phyloP scores from a whole-genome alignment of 2,797 vertebrate genomes.

The Acanthopagrus latus region DNA sequence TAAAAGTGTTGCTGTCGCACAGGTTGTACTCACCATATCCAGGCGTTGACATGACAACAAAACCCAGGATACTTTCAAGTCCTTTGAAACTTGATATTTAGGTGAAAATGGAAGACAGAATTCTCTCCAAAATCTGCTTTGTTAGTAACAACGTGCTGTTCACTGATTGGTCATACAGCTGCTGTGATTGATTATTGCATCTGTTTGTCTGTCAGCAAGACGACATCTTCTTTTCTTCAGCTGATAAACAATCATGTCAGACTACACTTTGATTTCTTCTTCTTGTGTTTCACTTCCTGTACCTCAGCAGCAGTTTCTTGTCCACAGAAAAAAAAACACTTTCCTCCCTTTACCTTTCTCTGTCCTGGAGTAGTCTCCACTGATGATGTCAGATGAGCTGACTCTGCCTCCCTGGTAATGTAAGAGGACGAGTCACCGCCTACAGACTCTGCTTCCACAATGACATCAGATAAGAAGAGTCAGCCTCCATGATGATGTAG shows the following conservation, averaged over 20 bases:
- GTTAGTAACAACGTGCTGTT: slow-evolving; percentile 17
- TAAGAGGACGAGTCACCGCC: too few species aligned
- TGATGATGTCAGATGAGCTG: too few species aligned
- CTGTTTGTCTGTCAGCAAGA: neutral
- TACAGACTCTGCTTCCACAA: neutral
- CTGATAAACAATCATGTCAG: neutral
- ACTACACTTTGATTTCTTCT: slow-evolving; percentile 3
- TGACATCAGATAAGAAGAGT: slow-evolving; percentile 39
- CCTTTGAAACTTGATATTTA: neutral
- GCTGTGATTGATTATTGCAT: slow-evolving; percentile 54
- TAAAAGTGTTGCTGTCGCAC: neutral
- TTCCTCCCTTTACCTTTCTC: slow-evolving; percentile 32
- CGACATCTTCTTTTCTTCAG: too few species aligned
- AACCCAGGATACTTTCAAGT: slow-evolving; percentile 14
- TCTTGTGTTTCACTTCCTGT: slow-evolving; percentile 5
- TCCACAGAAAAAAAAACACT: slow-evolving; percentile 5
- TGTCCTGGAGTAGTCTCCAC: slow-evolving; percentile 4
- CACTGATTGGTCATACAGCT: slow-evolving; percentile 48
- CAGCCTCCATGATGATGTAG: slow-evolving; percentile 62
- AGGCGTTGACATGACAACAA: slow-evolving; percentile 16
- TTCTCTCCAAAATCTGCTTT: slow-evolving; percentile 15
- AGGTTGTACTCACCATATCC: neutral
- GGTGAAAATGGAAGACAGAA: slow-evolving; percentile 67
- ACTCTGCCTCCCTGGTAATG: slow-evolving; percentile 70
- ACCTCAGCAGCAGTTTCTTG: slow-evolving; percentile 15